A percentile compares a stretch with the other conserved stretches of the same genome.
Conservation (phyloP, 2,113 vertebrate genomes). For the Pyrgilauda ruficollis region DNA sequence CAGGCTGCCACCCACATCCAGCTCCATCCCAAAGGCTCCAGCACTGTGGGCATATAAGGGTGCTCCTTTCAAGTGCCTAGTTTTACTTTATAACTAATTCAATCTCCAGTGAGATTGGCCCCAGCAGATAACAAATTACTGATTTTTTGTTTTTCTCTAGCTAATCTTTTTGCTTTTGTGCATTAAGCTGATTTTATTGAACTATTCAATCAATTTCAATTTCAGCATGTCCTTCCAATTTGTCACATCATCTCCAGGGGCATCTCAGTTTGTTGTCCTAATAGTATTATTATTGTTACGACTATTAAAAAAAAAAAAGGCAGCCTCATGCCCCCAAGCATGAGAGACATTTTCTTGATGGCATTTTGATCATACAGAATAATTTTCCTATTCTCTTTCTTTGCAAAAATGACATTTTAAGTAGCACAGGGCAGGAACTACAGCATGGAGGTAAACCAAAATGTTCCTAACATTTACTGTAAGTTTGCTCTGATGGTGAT, state of each 20-base stretch:
- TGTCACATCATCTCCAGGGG: conserved; percentile 59
- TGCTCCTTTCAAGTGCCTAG: background rate
- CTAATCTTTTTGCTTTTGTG: conserved; percentile 54
- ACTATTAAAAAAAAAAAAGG: conserved; percentile 3
- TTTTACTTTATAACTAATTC: conserved; percentile 32
- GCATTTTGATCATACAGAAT: background rate
- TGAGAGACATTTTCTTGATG: background rate
- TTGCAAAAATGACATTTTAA: conserved; percentile 10
- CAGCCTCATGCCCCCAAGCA: background rate
- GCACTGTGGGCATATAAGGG: background rate
- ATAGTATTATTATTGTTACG: conserved; percentile 20
- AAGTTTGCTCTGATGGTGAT: background rate
- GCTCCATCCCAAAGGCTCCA: background rate
- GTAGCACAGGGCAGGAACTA: background rate
- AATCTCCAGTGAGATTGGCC: conserved; percentile 29
- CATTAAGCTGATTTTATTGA: conserved; percentile 68
- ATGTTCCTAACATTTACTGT: background rate
- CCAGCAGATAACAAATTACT: conserved; percentile 42
- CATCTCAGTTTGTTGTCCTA: conserved; percentile 44
- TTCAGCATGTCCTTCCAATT: conserved; percentile 58
- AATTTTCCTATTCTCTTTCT: background rate
- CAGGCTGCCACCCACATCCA: background rate
- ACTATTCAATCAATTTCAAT: conserved; percentile 69
- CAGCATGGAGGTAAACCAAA: background rate
- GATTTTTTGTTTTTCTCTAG: background rate